Percentiles rank a stretch among this genome's conserved stretches.
Evolutionary conservation across 2,797 vertebrate genomes (phyloP).

Genomic region (Kryptopterus vitreolus): DNA sequence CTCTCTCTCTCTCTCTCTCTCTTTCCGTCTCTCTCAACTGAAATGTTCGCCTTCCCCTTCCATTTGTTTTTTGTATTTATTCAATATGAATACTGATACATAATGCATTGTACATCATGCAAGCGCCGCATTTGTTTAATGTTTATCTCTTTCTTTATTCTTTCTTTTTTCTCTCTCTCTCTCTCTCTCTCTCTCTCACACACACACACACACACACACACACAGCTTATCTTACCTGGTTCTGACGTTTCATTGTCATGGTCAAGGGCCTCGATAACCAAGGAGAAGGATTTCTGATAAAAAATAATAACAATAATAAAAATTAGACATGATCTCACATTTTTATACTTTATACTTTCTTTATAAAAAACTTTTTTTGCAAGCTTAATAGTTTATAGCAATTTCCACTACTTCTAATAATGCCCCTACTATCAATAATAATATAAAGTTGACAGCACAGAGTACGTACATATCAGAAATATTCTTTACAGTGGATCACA

Average conservation of each 20-base stretch:
- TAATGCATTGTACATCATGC: not conserved
- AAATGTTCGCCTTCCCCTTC: conserved; percentile 4
- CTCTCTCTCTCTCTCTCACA: not conserved
- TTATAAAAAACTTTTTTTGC: no score
- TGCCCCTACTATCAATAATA: not conserved
- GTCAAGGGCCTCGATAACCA: conserved; percentile 62
- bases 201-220: conserved; percentile 38
- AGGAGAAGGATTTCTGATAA: conserved; percentile 62
- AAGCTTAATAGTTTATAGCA: not conserved
- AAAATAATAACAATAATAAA: conserved; percentile 11
- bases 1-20: conserved; percentile 13
- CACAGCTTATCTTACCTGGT: conserved; percentile 55
- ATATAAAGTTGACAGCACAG: not conserved
- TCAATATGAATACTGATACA: not conserved
- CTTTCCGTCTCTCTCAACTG: conserved; percentile 12
- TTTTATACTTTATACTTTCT: no score
- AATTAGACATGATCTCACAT: not conserved
- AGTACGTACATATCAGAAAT: not conserved
- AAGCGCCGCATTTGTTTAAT: not conserved
- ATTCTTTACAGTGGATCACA: no score
- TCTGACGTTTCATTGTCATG: conserved; percentile 62
- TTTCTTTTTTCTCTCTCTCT: no score
- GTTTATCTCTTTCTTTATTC: no score
- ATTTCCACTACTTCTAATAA: not conserved
- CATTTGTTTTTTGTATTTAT: conserved; percentile 15